Base-by-base conservation (phyloP, 1,140 invertebrate genomes). In the Frieseomelitta varia region DNA sequence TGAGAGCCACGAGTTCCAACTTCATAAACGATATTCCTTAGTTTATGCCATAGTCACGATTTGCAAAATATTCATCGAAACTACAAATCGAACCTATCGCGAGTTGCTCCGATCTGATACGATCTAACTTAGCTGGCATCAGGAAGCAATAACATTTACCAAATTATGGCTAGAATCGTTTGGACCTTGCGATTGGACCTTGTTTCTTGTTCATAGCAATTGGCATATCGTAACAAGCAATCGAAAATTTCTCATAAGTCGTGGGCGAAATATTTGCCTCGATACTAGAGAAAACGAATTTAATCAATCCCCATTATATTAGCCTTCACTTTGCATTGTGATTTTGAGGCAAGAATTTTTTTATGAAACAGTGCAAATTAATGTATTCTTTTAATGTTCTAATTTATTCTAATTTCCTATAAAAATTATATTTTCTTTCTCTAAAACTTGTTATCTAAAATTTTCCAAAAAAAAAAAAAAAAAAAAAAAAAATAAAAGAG, bases 61-160 rank as follows among this genome's bases (percentile, higher is more conserved):
- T 77, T 80, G n/a, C 39, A 85, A 87, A 85, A 77, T 81, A 86
- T 89, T 79, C 81, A 81, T 65, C 56, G 75, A 80, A 89, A 90
- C 71, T 85, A 76, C 65, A 68, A 58, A 69, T 69, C 61, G 84
- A 74, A 88, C 55, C 58, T 72, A 58, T 65, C 75, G 39, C 77
- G 63, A 47, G 72, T 78, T 81, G 84, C 79, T 89, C 83, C 79
- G 83, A 87, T 90, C 85, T 81, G 87, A 90, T 90, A 89, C 39
- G 76, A 72, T 68, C 68, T 85, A 87, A 76, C 61, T 83, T 74
- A 84, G 68, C 85, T 90, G 85, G 77, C 88, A 90, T 90, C 76
- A 82, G 77, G 34, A 68, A 61, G 73, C 85, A 85, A 84, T 90
- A 84, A 88, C 88, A 89, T 90, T 89, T 89, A 87, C 80, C 24